Percentiles rank a stretch among this genome's conserved stretches.
Conservation (phyloP, 2,797 vertebrate species). For the Micropoecilia bifurca region DNA sequence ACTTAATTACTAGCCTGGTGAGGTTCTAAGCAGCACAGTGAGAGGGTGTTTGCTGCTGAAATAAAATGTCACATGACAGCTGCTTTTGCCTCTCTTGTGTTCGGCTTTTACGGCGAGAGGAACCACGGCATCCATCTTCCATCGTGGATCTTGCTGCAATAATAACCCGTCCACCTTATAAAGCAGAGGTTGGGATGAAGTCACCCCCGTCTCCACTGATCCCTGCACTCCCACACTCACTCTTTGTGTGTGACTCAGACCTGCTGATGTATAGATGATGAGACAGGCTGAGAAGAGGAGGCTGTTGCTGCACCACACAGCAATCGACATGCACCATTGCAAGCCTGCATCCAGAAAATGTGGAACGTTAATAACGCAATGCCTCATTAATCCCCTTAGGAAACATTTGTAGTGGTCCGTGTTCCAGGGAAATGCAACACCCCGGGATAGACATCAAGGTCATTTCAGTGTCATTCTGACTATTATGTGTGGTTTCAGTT, state of each 20-base stretch:
- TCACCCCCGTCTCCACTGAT: slow-evolving; percentile 56
- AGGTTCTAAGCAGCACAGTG: slow-evolving; percentile 27
- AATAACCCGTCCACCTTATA: slow-evolving; percentile 66
- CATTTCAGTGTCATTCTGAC: slow-evolving; percentile 19
- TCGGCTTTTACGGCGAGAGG: slow-evolving; percentile 45
- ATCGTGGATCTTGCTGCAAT: slow-evolving; percentile 55
- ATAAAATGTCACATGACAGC: slow-evolving; percentile 55
- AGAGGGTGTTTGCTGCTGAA: slow-evolving; percentile 43
- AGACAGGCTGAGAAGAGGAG: slow-evolving; percentile 67
- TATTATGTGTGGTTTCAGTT: neutral
- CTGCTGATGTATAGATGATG: slow-evolving; percentile 73
- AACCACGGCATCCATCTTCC: slow-evolving; percentile 58
- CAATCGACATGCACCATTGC: slow-evolving; percentile 51
- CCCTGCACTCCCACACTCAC: slow-evolving; percentile 66
- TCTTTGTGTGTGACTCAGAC: slow-evolving; percentile 68
- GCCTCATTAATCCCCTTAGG: slow-evolving; percentile 50
- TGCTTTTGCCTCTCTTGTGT: slow-evolving; percentile 43
- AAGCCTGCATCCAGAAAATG: slow-evolving; percentile 45
- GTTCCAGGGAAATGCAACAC: slow-evolving; percentile 35
- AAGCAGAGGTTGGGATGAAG: slow-evolving; percentile 64
- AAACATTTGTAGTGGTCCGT: slow-evolving; percentile 36
- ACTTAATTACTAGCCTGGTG: slow-evolving; percentile 28
- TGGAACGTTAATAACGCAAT: slow-evolving; percentile 56
- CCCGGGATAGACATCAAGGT: slow-evolving; percentile 17
- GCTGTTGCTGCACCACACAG: slow-evolving; percentile 51